phyloP scores from a whole-genome alignment of 2,888 invertebrate genomes.

The Torymus texanus region DNA sequence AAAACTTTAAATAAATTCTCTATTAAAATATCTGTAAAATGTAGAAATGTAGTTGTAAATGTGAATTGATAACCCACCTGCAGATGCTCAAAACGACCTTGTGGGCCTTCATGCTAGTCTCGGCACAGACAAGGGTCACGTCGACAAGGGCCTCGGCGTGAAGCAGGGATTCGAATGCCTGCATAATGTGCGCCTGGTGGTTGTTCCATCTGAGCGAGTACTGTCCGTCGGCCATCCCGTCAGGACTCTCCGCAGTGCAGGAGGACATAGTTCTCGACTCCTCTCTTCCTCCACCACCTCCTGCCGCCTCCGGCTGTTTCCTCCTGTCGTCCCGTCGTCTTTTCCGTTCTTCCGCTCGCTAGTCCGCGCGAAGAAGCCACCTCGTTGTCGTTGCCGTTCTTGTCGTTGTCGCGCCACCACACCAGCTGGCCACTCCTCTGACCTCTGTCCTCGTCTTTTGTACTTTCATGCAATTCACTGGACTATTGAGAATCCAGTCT shows the following conservation, averaged over 20 bases:
- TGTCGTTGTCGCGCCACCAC: constrained; percentile 1
- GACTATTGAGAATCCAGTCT: too few relatives aligned
- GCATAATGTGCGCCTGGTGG: constrained; percentile 91
- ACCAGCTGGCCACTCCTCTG: constrained; percentile 4
- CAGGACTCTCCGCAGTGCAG: constrained; percentile 71
- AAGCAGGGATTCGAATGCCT: constrained; percentile 91
- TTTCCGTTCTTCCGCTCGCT: neutral
- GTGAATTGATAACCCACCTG: constrained; percentile 72
- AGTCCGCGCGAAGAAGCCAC: neutral
- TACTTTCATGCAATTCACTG: constrained; percentile 53
- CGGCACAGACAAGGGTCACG: constrained; percentile 92
- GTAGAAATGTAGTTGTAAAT: neutral
- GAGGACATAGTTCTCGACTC: constrained; percentile 70
- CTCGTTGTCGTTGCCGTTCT: neutral
- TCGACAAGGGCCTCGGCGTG: constrained; percentile 92
- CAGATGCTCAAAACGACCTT: constrained; percentile 92
- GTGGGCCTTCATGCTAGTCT: constrained; percentile 90
- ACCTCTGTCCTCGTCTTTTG: constrained; percentile 53
- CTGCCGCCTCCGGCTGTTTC: constrained; percentile 26
- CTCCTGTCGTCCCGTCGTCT: constrained; percentile 4
- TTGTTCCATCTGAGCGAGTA: constrained; percentile 96
- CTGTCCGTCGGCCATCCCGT: constrained; percentile 81
- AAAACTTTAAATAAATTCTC: too few relatives aligned
- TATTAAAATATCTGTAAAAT: too few relatives aligned
- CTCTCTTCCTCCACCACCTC: constrained; percentile 1